Conservation (phyloP, 2,113 vertebrate genomes). For the Bubo bubo region DNA sequence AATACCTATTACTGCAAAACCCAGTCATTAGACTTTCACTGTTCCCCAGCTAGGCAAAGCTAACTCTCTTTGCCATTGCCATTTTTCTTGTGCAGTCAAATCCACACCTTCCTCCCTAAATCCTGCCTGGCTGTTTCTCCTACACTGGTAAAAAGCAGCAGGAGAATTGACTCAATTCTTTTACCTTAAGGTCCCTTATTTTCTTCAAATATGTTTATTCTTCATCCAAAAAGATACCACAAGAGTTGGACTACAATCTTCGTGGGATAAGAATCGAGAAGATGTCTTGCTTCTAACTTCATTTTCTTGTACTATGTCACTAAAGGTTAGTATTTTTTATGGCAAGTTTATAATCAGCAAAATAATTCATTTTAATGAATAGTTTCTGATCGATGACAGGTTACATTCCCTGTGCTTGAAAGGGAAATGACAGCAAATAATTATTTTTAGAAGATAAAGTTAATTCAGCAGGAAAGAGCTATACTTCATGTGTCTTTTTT, state of each 20-base stretch:
- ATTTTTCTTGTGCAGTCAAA: neutral
- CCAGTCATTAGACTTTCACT: neutral
- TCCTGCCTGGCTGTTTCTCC: neutral
- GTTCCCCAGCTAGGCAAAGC: neutral
- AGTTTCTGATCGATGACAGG: neutral
- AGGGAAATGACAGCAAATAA: neutral
- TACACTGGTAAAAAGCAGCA: neutral
- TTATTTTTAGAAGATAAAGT: neutral
- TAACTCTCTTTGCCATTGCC: neutral
- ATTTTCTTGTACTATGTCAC: neutral
- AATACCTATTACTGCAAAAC: neutral
- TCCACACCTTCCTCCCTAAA: neutral
- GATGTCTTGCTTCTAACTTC: neutral
- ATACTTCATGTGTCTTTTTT: neutral
- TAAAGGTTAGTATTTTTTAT: neutral
- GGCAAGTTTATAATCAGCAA: neutral
- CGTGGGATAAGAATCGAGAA: neutral
- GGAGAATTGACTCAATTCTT: neutral
- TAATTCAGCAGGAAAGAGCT: neutral
- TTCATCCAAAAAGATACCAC: neutral
- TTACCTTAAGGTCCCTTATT: neutral
- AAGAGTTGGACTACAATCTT: neutral
- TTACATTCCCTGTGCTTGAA: neutral
- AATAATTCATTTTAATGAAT: neutral
- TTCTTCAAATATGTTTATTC: neutral